Conservation (phyloP, 2,888 invertebrate genomes). For the Tromatobia lineatoria region DNA sequence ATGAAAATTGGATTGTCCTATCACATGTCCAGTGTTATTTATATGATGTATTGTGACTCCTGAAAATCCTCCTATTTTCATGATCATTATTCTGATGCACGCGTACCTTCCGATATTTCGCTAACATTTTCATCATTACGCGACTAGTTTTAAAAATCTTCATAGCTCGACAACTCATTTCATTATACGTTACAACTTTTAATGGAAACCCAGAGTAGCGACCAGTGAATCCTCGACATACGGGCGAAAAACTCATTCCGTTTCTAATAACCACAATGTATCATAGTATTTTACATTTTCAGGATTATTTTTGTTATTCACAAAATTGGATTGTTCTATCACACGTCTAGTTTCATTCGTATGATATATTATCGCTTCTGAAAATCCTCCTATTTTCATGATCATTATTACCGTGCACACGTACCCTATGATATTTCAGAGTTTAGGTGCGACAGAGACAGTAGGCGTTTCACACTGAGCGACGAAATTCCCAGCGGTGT, state of each 20-base stretch:
- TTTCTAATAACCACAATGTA: too few relatives aligned
- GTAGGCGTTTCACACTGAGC: too few relatives aligned
- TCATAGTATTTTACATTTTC: background rate
- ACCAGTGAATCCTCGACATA: background rate
- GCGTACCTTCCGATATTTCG: background rate
- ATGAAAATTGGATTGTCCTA: constrained; percentile 8
- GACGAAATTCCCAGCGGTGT: too few relatives aligned
- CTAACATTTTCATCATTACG: background rate
- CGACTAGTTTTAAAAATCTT: background rate
- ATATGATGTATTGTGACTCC: background rate
- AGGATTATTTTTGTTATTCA: background rate
- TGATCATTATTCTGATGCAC: background rate
- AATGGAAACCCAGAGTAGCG: background rate
- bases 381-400: too few relatives aligned
- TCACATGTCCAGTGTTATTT: background rate
- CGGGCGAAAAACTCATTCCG: background rate
- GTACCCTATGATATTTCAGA: too few relatives aligned
- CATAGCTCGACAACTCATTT: background rate
- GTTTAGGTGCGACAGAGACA: too few relatives aligned
- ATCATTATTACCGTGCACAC: too few relatives aligned
- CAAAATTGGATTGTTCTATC: too few relatives aligned
- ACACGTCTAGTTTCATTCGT: too few relatives aligned
- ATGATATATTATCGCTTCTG: too few relatives aligned
- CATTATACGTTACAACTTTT: constrained; percentile 7
- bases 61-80: constrained; percentile 1